Evolutionary conservation across 92 coral and sea anemone species (phyloP), one percentile per base, ranked within the genome.

Genomic region (Zoanthus solanderi): DNA sequence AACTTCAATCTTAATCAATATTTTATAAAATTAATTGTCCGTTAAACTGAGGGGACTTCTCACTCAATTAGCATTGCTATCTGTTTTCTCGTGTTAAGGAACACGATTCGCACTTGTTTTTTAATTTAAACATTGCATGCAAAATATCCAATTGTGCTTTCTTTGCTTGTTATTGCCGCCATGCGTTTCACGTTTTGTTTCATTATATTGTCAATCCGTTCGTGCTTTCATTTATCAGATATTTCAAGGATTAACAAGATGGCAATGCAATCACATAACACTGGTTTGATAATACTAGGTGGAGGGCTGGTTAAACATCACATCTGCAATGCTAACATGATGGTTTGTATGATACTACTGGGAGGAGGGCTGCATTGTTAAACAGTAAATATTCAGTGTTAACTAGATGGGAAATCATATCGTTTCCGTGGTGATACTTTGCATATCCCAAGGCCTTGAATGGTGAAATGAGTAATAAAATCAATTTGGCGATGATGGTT

Each of bases 281-380:
- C 94, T 44, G 99, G 99, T 34, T 84, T 96, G 89, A 93, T 96
- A 52, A 96, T 96, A 73, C 83, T 96, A 23, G 99, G 99, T 45
- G 99, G 99, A 13, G 99, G 99, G 13, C 88, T 96, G 17, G 90
- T 93, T 23, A 96, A 95, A 87, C 99, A 96, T 84, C 99, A 96
- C 58, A 92, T 96, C 18, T 96, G 99, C 76, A 96, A 96, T 89
- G 99, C 99, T 15, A 96, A 95, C 83, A 50, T 96, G 92, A 96
- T 95, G 99, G 99, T 96, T 73, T 78, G 98, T 60, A 45, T 15
- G 42, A 37, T 37, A 37, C 2, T 37, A 37, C 42, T 37, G 42
- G 4, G 42, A 37, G 42, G 4, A 37, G 42, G 42, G 42, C 42
- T 37, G 42, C 42, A 37, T 37, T 2, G 42, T 37, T 37, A 37